Conservation (phyloP, 2,113 vertebrate genomes). For the Dipodomys stephensi region DNA sequence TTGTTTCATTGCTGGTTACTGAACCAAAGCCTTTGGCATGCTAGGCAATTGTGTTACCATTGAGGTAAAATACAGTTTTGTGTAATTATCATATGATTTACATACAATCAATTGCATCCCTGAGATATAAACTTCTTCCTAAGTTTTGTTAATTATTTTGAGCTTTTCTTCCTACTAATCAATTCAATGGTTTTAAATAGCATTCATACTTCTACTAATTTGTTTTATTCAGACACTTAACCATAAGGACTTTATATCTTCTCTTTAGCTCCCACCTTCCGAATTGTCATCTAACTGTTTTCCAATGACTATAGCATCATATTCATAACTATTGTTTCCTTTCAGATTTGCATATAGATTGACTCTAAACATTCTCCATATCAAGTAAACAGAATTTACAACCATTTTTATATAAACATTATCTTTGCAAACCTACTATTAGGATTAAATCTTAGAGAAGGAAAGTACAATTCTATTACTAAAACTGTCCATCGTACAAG, state of each 20-base stretch:
- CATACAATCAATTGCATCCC: background rate
- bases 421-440: background rate
- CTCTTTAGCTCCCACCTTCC: background rate
- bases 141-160: conserved; percentile 20
- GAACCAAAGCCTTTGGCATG: background rate
- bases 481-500: background rate
- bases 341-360: conserved; percentile 5
- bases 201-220: background rate
- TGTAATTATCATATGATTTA: conserved; percentile 24
- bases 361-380: conserved; percentile 23
- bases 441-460: background rate
- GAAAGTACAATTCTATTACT: background rate
- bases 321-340: background rate
- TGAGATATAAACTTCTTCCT: background rate
- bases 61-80: background rate
- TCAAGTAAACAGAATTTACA: background rate
- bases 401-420: conserved; percentile 14
- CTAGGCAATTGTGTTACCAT: background rate
- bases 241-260: background rate
- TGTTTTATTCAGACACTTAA: conserved; percentile 6
- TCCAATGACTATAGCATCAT: background rate
- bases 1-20: background rate
- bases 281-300: background rate
- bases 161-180: background rate
- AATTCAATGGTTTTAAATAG: conserved; percentile 22